These are phyloP conservation scores for Echinops telfairi DNA, from an alignment of 2,113 vertebrate species.

Conservation along the genomic window DNA sequence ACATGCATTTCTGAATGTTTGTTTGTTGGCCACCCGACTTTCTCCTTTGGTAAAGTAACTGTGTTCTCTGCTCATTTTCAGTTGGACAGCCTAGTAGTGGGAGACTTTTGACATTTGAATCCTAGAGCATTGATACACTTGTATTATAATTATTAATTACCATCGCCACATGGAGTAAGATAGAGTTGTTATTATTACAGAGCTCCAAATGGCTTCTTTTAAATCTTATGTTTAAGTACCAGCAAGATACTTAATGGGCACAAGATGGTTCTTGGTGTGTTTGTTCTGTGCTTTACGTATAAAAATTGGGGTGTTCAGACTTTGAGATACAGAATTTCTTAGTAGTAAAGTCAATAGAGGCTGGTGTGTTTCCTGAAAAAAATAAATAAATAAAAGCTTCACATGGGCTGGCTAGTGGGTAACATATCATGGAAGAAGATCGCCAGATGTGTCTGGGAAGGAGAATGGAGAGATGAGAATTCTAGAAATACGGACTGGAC, in stretches of 20 bases:
- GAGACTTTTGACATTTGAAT: background rate
- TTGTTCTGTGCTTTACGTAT: conserved; percentile 30
- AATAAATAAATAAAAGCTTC: background rate
- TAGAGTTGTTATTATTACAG: background rate
- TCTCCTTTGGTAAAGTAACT: background rate
- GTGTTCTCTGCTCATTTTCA: background rate
- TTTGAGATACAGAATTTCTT: background rate
- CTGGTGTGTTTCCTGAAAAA: background rate
- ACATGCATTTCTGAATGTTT: no score
- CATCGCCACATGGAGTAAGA: background rate
- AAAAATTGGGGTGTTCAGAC: background rate
- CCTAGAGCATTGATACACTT: background rate
- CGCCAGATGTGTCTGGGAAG: background rate
- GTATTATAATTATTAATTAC: conserved; percentile 23
- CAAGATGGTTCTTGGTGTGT: conserved; percentile 21
- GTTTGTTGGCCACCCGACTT: background rate
- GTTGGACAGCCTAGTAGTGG: background rate
- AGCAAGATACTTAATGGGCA: background rate
- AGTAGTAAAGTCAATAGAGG: background rate
- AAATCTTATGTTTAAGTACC: background rate
- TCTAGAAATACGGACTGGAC: background rate
- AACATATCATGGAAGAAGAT: background rate
- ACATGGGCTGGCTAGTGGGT: background rate
- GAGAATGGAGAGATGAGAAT: no score
- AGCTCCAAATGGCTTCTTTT: background rate